Conservation (phyloP, 2,888 invertebrate genomes). For the Stramonita haemastoma region DNA sequence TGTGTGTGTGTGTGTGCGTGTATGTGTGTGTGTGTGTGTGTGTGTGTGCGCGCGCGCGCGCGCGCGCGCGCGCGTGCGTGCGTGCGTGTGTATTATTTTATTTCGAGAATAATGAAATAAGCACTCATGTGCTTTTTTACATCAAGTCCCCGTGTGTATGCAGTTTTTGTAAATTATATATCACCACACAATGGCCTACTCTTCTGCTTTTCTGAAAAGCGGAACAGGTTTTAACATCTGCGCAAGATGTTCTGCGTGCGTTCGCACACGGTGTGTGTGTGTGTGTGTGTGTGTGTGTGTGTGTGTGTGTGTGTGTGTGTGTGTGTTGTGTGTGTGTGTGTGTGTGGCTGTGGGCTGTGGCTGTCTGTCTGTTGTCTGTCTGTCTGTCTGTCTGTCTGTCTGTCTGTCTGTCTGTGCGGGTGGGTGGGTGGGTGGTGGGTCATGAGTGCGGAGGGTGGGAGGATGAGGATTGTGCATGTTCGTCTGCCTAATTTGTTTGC, state of each 20-base stretch:
- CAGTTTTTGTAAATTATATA: too few relatives aligned
- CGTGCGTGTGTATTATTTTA: too few relatives aligned
- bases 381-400: background rate
- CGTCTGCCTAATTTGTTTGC: too few relatives aligned
- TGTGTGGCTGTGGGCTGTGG: background rate
- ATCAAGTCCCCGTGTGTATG: too few relatives aligned
- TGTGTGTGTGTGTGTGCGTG: background rate
- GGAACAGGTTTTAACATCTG: too few relatives aligned
- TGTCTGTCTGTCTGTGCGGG: background rate
- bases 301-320: background rate
- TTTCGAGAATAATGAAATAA: too few relatives aligned
- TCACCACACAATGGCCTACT: too few relatives aligned
- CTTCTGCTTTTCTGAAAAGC: too few relatives aligned
- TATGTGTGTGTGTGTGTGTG: background rate
- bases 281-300: background rate
- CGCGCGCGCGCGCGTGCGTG: background rate
- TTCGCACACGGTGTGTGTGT: background rate
- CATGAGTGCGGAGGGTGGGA: too few relatives aligned
- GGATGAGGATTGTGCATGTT: too few relatives aligned
- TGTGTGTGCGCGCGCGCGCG: background rate
- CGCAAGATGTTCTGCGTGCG: too few relatives aligned
- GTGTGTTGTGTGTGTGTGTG: background rate
- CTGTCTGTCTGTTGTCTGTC: background rate
- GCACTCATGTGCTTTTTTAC: too few relatives aligned
- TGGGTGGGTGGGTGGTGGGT: background rate